These are phyloP conservation scores for Callospermophilus lateralis DNA, from an alignment of 2,113 vertebrate genomes.

Conservation along the genomic window DNA sequence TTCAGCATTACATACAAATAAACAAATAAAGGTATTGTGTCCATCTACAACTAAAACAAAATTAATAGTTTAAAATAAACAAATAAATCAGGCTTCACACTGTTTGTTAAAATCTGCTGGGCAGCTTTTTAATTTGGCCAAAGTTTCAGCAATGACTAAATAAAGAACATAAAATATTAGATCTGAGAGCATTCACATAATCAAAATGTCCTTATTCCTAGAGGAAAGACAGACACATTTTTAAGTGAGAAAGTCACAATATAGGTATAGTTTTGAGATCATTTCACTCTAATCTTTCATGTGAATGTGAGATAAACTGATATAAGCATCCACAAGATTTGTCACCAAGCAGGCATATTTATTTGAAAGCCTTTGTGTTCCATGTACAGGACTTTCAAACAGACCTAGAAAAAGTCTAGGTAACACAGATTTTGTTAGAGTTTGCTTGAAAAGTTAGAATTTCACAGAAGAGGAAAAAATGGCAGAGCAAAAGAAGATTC, in stretches of 20 bases:
- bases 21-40: too few relatives aligned
- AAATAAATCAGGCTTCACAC: too few relatives aligned
- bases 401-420: background rate
- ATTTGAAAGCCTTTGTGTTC: background rate
- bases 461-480: background rate
- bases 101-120: background rate
- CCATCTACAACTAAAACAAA: too few relatives aligned
- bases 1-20: too few relatives aligned
- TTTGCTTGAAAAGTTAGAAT: background rate
- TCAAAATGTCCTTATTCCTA: background rate
- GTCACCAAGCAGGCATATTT: background rate
- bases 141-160: slow-evolving; percentile 42
- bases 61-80: too few relatives aligned
- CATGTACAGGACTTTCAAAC: background rate
- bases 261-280: background rate
- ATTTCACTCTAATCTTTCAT: background rate
- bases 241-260: background rate
- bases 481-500: background rate
- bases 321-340: background rate
- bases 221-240: background rate
- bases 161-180: background rate
- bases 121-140: slow-evolving; percentile 20
- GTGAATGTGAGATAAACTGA: background rate
- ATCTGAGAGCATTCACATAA: background rate
- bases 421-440: background rate